Conservation (phyloP, 2,113 vertebrate species). For the Acrocephalus kingi region DNA sequence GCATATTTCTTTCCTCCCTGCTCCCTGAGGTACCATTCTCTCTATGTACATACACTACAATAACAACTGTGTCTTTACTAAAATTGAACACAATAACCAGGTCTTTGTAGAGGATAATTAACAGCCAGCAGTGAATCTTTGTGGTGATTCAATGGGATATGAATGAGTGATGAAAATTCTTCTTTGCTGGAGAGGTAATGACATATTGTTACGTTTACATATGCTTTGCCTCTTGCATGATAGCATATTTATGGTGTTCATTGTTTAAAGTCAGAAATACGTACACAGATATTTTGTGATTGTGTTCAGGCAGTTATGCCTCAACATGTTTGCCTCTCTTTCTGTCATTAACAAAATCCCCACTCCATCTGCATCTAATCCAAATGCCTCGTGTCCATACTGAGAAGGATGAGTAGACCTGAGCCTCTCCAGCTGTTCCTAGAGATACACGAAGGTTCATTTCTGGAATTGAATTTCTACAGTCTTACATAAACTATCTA, state of each 20-base stretch:
- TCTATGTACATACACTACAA: slow-evolving; percentile 27
- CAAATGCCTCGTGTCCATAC: slow-evolving; percentile 45
- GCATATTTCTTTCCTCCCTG: not conserved
- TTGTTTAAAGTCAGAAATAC: slow-evolving; percentile 35
- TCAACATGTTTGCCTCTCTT: slow-evolving; percentile 44
- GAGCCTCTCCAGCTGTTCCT: slow-evolving; percentile 59
- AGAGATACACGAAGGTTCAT: not conserved
- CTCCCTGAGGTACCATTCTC: slow-evolving; percentile 44
- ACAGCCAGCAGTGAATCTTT: slow-evolving; percentile 57
- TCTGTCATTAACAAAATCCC: slow-evolving; percentile 55
- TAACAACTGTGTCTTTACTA: slow-evolving; percentile 52
- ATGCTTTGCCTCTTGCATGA: slow-evolving; percentile 9
- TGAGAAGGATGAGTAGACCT: slow-evolving; percentile 38
- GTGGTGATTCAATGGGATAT: slow-evolving; percentile 52
- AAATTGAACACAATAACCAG: slow-evolving; percentile 64
- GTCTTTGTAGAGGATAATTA: slow-evolving; percentile 67
- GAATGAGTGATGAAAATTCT: slow-evolving; percentile 63
- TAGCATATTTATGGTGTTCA: slow-evolving; percentile 31
- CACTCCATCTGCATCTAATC: slow-evolving; percentile 64
- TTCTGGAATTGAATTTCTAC: slow-evolving; percentile 22
- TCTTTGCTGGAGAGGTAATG: slow-evolving; percentile 55
- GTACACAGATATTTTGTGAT: slow-evolving; percentile 1
- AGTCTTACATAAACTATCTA: not conserved
- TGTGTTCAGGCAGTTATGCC: slow-evolving; percentile 15
- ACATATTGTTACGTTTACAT: not conserved